phyloP scores from a whole-genome alignment of 2,888 invertebrate species.

The Agrilus mali region DNA sequence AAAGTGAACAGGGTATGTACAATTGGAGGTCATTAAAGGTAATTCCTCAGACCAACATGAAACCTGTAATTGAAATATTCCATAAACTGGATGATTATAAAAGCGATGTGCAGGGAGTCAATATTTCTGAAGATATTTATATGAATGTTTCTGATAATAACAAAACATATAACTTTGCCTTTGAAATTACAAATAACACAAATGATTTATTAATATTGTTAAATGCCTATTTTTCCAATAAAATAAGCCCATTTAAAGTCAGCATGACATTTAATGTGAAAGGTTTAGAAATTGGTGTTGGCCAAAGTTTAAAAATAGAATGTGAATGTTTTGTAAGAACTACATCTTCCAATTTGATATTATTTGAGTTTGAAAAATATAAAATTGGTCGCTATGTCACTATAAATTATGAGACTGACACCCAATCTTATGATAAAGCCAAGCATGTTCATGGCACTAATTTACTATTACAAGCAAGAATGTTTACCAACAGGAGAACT shows the following conservation, averaged over 20 bases:
- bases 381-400: slow-evolving; percentile 45
- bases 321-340: slow-evolving; percentile 46
- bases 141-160: slow-evolving; percentile 33
- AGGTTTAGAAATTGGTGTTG: slow-evolving; percentile 32
- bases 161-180: slow-evolving; percentile 32
- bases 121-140: slow-evolving; percentile 37
- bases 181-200: slow-evolving; percentile 37
- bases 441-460: not conserved
- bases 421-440: not conserved
- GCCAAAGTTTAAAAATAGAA: slow-evolving; percentile 32
- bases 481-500: slow-evolving; percentile 2
- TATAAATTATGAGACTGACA: slow-evolving; percentile 33
- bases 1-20: slow-evolving; percentile 50
- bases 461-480: not conserved
- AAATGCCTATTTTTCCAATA: slow-evolving; percentile 40
- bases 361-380: slow-evolving; percentile 48
- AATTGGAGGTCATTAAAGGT: slow-evolving; percentile 48
- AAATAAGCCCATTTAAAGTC: slow-evolving; percentile 27
- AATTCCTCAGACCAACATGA: slow-evolving; percentile 19
- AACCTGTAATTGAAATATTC: slow-evolving; percentile 7
- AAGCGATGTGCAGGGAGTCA: slow-evolving; percentile 31
- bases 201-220: slow-evolving; percentile 32
- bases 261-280: slow-evolving; percentile 15
- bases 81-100: slow-evolving; percentile 6
- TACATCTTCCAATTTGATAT: slow-evolving; percentile 43